Evolutionary conservation across 35 echinoderm and acorn worm species (phyloP).

Genomic region (Patiria miniata): DNA sequence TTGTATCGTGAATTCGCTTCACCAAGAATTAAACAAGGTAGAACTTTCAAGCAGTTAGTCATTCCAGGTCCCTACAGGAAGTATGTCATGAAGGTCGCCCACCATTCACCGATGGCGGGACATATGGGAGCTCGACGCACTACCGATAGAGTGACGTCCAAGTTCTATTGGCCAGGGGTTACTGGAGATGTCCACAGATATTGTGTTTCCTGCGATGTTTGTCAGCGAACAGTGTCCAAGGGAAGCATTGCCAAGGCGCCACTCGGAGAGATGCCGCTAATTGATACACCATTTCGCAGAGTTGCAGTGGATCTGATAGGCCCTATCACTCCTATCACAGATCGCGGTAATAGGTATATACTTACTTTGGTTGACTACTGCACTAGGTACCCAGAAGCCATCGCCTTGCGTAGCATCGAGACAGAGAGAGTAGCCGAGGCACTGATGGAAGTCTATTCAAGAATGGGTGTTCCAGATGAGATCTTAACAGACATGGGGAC

Average conservation of each 20-base stretch:
- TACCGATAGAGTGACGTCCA: constrained; percentile 28
- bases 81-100: not conserved
- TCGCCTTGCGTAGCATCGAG: constrained; percentile 42
- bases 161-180: constrained; percentile 78
- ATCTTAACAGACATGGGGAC: constrained; percentile 63
- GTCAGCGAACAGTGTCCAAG: constrained; percentile 30
- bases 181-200: constrained; percentile 50
- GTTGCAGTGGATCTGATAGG: constrained; percentile 75
- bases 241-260: constrained; percentile 35
- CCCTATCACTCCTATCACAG: constrained; percentile 55
- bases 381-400: constrained; percentile 70
- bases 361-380: constrained; percentile 56
- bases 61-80: not conserved
- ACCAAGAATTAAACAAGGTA: constrained; percentile 3
- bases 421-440: constrained; percentile 65
- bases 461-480: constrained; percentile 55
- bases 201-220: constrained; percentile 31
- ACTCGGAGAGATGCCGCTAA: constrained; percentile 50
- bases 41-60: not conserved
- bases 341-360: constrained; percentile 60
- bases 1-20: constrained; percentile 38
- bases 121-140: not conserved
- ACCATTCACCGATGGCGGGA: not conserved
- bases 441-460: constrained; percentile 47
- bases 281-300: constrained; percentile 55